Evolutionary conservation across 1,140 invertebrate species (phyloP).

Genomic region (Diachasmimorpha longicaudata): DNA sequence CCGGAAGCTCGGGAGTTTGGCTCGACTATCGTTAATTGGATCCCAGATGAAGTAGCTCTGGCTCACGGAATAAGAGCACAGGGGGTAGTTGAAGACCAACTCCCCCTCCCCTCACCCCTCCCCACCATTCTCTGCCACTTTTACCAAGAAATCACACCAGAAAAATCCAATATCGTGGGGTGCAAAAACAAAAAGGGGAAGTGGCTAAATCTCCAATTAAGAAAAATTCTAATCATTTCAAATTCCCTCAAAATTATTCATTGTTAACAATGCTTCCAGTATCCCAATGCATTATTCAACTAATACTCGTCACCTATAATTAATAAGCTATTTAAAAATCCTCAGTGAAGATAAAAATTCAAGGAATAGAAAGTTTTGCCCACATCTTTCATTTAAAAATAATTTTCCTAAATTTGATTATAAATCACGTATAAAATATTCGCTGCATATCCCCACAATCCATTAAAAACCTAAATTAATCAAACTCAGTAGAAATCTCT

Average conservation of each 20-base stretch:
- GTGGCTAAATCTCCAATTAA: neutral
- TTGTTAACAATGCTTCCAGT: neutral
- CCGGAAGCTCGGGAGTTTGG: constrained; percentile 35
- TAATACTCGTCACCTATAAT: no score
- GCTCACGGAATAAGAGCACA: constrained; percentile 17
- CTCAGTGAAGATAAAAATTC: no score
- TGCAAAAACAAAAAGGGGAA: neutral
- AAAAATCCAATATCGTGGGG: neutral
- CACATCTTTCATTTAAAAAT: no score
- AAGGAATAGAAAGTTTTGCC: no score
- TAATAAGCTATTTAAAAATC: no score
- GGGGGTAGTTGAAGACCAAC: constrained; percentile 22
- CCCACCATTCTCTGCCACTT: neutral
- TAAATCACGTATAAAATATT: no score
- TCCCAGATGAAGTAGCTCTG: constrained; percentile 51
- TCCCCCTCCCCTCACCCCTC: neutral
- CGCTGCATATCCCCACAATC: no score
- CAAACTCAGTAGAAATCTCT: neutral
- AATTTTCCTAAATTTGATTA: no score
- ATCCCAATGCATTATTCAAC: no score
- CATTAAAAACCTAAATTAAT: neutral
- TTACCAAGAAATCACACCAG: constrained; percentile 1
- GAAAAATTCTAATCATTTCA: neutral
- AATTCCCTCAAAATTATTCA: no score
- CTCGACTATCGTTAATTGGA: constrained; percentile 55